These are phyloP conservation scores for Scolopax mira DNA, from an alignment of 2,113 vertebrate genomes.

Conservation along the genomic window DNA sequence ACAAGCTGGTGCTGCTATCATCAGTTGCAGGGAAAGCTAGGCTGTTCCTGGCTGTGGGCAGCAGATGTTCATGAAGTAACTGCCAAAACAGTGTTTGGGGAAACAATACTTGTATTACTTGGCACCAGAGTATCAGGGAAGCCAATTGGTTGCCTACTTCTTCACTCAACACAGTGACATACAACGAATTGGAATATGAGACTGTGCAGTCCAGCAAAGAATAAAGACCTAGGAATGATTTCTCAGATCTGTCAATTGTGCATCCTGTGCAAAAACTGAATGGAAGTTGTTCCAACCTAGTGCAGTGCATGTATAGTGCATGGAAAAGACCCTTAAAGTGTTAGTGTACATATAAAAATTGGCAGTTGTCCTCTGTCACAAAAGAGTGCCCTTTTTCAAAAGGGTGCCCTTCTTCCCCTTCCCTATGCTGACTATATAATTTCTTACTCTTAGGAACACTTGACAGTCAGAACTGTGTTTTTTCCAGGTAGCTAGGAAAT, in stretches of 20 bases:
- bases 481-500: neutral
- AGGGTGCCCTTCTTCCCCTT: neutral
- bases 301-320: neutral
- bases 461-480: neutral
- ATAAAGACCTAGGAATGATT: neutral
- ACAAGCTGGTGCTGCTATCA: neutral
- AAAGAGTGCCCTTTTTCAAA: neutral
- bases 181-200: constrained; percentile 20
- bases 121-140: neutral
- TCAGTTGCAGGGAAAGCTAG: neutral
- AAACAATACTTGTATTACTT: constrained; percentile 19
- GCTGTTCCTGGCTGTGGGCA: neutral
- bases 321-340: neutral
- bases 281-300: neutral
- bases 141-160: constrained; percentile 15
- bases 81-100: constrained; percentile 1
- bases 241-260: neutral
- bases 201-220: neutral
- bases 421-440: neutral
- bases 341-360: neutral
- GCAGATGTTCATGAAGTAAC: constrained; percentile 22
- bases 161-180: constrained; percentile 11
- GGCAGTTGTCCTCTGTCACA: neutral
- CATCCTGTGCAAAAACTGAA: neutral
- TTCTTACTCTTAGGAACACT: neutral